Evolutionary conservation across 2,888 invertebrate species (phyloP), one percentile per base, ranked within the genome.

Genomic region (Xylophagus ater): DNA sequence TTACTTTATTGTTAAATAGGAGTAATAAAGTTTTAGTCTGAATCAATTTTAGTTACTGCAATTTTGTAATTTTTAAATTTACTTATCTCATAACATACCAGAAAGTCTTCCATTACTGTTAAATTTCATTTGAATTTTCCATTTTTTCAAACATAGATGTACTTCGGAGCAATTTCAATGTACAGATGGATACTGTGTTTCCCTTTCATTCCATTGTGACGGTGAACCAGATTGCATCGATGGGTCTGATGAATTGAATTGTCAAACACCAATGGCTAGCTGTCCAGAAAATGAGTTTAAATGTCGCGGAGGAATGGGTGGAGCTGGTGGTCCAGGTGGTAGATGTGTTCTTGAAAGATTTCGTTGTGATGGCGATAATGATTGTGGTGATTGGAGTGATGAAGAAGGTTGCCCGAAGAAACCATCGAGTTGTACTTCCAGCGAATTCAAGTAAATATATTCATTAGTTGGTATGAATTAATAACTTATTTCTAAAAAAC

Each of bases 301-400:
- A 58, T 87, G 86, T 53, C 78, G 77, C 53, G 73, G 72, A 7
- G 70, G 71, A 19, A 73, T 57, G 3, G 61, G 60, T 2, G 62
- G 62, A 1, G 57, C 60, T 17, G 63, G 60, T 1, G 63, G 62
- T 1, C 62, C 62, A 8, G 59, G 64, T 25, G 62, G 62, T 0
- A 55, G 78, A 40, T 89, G 88, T 58, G 77, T 88, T 31, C 70
- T 78, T 25, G 71, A 73, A 50, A 75, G 79, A 42, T 87, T 81
- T 56, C 76, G 78, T 45, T 88, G 88, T 55, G 88, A 89, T 50
- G 82, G 83, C 0, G 85, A 87, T 54, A 81, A 86, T 53, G 87
- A 89, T 55, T 88, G 88, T 53, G 85, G 81, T 1, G 88, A 89
- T 56, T 83, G 83, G 78, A 84, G 83, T 37, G 88, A 88, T 53